Conservation (phyloP, 2,888 invertebrate genomes). For the Pollenia amentaria region DNA sequence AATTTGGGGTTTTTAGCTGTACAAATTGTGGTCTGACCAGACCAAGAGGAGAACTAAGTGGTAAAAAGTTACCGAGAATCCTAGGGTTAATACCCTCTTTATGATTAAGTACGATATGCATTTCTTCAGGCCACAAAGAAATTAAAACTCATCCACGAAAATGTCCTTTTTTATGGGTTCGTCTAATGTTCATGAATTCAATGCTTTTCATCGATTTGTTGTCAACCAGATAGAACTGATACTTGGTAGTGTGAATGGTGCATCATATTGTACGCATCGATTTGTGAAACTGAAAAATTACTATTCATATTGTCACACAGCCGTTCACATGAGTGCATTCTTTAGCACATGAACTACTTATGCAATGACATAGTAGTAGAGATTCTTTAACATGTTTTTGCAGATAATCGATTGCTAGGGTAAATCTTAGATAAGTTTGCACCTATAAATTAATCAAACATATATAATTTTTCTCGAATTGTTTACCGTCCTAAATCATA, state of each 20-base stretch:
- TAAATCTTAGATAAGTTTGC: too few relatives aligned
- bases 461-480: not conserved
- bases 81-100: too few relatives aligned
- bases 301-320: conserved; percentile 23
- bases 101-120: too few relatives aligned
- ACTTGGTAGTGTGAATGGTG: conserved; percentile 1
- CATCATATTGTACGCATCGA: conserved; percentile 41
- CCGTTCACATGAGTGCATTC: conserved; percentile 22
- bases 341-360: not conserved
- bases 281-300: conserved; percentile 49
- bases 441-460: not conserved
- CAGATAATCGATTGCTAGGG: too few relatives aligned
- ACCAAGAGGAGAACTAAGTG: too few relatives aligned
- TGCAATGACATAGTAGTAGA: not conserved
- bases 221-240: conserved; percentile 5
- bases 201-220: conserved; percentile 3
- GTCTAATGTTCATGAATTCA: not conserved
- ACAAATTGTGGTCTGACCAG: too few relatives aligned
- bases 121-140: too few relatives aligned
- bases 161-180: not conserved
- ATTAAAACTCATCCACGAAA: too few relatives aligned
- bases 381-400: not conserved
- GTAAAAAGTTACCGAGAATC: too few relatives aligned
- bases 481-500: too few relatives aligned
- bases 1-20: too few relatives aligned